Evolutionary conservation across 2,797 vertebrate genomes (phyloP), one percentile per base, ranked within the genome.

Genomic region (Ctenosaura bakeri): DNA sequence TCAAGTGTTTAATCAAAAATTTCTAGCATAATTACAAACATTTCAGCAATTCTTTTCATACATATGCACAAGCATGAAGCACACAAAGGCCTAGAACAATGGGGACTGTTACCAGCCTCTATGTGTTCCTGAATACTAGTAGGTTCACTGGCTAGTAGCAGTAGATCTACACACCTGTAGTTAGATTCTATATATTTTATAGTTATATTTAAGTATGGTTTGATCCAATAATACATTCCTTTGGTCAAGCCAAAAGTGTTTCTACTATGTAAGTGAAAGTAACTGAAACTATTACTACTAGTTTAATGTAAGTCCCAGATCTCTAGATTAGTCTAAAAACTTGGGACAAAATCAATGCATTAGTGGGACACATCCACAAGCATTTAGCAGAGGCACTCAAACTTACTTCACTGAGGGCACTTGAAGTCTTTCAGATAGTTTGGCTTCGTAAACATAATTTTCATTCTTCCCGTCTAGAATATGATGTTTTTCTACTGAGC

Each of bases 401-500:
- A 42, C 90, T 42, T 12, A 32, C 2, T 69, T 78, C 50, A 85
- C 9, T 38, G 56, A 86, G 62, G 91, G 32, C 46, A 42, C 62
- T 42, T 62, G n/a, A n/a, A 69, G 35, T 83, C 59, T n/a, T 87
- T 66, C 66, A 54, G 66, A 89, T 56, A 29, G 50, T 71, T 69
- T 69, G 24, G 8, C 62, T 86, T 88, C 46, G 18, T 22, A 82
- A 88, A 78, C 0, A 1, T 54, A 82, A 80, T 46, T 46, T 81
- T 69, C 46, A 76, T 5, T 71, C 38, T 78, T 81, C 18, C 26
- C 50, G n/a, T 0, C 0, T 1, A 66, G 71, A 35, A 46, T 35
- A 32, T 20, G 13, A 71, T 38, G 89, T 89, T 50, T 71, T 50
- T 26, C 42, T 50, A 35, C 59, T 50, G 38, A 86, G n/a, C 38